These are phyloP conservation scores for Lasioglossum pauxillum DNA, from an alignment of 2,888 invertebrate genomes.

Conservation along the genomic window DNA sequence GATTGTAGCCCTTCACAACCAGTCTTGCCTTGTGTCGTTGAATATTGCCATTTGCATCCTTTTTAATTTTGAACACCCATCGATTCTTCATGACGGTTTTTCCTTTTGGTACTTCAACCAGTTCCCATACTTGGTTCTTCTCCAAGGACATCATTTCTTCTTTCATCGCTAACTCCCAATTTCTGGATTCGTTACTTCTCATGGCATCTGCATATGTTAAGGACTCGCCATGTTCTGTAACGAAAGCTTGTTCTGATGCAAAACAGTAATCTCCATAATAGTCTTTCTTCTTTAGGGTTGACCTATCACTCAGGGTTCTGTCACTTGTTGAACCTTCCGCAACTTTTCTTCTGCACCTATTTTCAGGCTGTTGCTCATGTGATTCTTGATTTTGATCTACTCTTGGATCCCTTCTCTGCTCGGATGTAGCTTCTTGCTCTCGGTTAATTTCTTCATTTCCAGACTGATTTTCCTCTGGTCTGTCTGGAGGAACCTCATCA, in stretches of 20 bases:
- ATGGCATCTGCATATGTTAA: too few species aligned
- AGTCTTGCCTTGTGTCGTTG: slow-evolving; percentile 52
- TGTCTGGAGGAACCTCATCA: too few species aligned
- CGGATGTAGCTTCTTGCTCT: neutral
- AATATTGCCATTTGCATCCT: slow-evolving; percentile 3
- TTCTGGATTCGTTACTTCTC: neutral
- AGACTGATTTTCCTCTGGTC: too few species aligned
- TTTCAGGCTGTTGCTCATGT: neutral
- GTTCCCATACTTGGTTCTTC: slow-evolving; percentile 46
- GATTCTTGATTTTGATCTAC: neutral
- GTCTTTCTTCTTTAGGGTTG: too few species aligned
- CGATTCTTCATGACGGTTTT: slow-evolving; percentile 32
- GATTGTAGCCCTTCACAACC: slow-evolving; percentile 43
- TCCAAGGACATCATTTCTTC: slow-evolving; percentile 44
- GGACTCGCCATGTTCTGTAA: too few species aligned
- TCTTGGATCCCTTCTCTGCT: neutral
- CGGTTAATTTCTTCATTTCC: too few species aligned
- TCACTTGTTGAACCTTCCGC: neutral
- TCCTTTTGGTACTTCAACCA: slow-evolving; percentile 41
- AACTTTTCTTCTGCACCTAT: neutral
- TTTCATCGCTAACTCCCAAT: slow-evolving; percentile 31
- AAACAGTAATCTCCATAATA: too few species aligned
- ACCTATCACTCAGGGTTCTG: too few species aligned
- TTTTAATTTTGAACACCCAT: slow-evolving; percentile 46
- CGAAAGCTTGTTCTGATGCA: neutral